Percentiles rank a stretch among this genome's conserved stretches.
Evolutionary conservation across 2,797 vertebrate genomes (phyloP).

Genomic region (Labeo calbasu): DNA sequence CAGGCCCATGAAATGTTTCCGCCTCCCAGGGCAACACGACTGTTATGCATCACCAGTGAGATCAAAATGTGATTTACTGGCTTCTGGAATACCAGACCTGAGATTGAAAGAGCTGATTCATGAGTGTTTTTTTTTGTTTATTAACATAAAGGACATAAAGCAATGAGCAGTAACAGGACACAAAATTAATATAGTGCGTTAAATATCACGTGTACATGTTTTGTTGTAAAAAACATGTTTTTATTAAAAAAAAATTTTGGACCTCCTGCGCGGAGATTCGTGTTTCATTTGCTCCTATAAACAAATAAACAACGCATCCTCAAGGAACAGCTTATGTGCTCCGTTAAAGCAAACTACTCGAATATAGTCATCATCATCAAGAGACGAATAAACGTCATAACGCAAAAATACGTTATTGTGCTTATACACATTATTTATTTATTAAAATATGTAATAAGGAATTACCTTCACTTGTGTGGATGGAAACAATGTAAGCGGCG

Average conservation of each 20-base stretch:
- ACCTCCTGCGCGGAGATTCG: slow-evolving; percentile 67
- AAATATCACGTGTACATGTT: neutral
- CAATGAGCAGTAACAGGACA: neutral
- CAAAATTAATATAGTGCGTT: neutral
- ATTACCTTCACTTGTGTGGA: slow-evolving; percentile 22
- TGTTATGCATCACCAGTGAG: neutral
- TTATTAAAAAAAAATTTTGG: neutral
- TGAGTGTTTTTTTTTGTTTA: too few species aligned
- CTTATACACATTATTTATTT: neutral
- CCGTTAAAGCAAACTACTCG: neutral
- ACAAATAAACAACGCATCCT: slow-evolving; percentile 67
- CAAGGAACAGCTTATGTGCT: neutral
- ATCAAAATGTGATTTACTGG: neutral
- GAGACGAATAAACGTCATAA: neutral
- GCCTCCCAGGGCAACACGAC: neutral
- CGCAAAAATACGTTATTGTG: neutral
- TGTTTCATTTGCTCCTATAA: slow-evolving; percentile 58
- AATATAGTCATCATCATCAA: neutral
- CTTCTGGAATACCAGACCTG: neutral
- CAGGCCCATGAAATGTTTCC: neutral
- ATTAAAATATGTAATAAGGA: neutral
- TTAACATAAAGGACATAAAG: neutral
- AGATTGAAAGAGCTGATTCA: neutral
- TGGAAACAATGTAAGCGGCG: slow-evolving; percentile 27
- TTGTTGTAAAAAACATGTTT: neutral